Evolutionary conservation across 1,140 invertebrate species (phyloP), one percentile per base, ranked within the genome.

Genomic region (Zaprionus nigranus): DNA sequence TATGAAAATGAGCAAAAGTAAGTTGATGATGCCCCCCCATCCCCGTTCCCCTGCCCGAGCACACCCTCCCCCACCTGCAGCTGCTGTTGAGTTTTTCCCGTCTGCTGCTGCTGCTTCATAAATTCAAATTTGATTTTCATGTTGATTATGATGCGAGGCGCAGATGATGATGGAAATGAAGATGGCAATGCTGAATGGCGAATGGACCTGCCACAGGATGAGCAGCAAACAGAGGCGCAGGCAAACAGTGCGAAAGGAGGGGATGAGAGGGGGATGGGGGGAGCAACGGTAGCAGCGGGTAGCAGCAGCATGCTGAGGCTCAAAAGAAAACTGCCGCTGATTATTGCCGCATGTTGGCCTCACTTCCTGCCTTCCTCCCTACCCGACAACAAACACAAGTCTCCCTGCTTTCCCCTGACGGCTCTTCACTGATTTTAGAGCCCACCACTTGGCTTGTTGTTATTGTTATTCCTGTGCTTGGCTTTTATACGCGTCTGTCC

Each of bases 51-150:
- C 43, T n/a, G 17, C 17, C 17, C 17, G 17, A n/a, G n/a, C n/a
- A n/a, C 17, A 17, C 17, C 17, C 17, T 17, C 17, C 30, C 34
- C 4, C 36, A 38, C 40, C 40, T 46, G 40, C n/a, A n/a, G n/a
- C n/a, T 43, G 34, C 60, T 51, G 53, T 60, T 56, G 34, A 43
- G 51, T 22, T 66, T 66, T 57, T 66, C 26, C 54, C 54, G 53
- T 24, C 53, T 66, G 63, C 40, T 46, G 40, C 40, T 40, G 74
- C 61, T 80, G 84, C 78, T 87, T 88, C 84, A 88, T 88, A 88
- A 88, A 88, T 88, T 88, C 84, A 88, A 88, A 88, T 88, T 88
- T 88, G 84, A 88, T 88, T 88, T 88, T 88, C 84, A 88, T 88
- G 84, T 88, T 88, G 84, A 88, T 88, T 88, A 88, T 88, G 84